phyloP scores from a whole-genome alignment of 2,797 vertebrate species.

The Odontamblyopus lacepedii region DNA sequence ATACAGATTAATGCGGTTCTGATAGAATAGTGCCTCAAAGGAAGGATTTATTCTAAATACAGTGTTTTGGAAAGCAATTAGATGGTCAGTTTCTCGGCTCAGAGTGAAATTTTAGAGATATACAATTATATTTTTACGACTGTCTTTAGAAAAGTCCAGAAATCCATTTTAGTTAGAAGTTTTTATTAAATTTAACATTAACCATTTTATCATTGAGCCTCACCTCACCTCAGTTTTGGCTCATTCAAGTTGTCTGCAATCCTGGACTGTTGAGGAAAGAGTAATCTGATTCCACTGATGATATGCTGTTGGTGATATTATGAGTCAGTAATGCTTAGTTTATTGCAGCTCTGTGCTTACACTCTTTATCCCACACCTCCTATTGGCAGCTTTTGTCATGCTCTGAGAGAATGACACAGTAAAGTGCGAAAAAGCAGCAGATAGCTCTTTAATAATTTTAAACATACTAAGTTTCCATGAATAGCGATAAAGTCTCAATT shows the following conservation, averaged over 20 bases:
- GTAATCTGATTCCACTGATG: not conserved
- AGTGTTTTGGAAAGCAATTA: not conserved
- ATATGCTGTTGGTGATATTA: not conserved
- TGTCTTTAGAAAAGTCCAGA: not conserved
- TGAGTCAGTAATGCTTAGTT: not conserved
- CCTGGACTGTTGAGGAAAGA: no score
- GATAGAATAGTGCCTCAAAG: conserved; percentile 19
- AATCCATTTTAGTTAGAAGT: not conserved
- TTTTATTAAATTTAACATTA: not conserved
- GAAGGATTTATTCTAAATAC: conserved; percentile 3
- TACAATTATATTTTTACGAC: not conserved
- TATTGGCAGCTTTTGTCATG: no score
- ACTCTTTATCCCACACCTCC: no score
- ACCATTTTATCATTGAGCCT: no score
- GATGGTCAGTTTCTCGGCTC: not conserved
- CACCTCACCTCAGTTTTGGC: not conserved
- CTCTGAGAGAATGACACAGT: no score
- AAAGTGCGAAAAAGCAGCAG: no score
- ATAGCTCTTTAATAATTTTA: no score
- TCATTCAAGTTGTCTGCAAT: not conserved
- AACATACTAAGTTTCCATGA: no score
- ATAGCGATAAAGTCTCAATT: no score
- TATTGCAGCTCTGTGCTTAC: not conserved
- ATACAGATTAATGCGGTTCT: conserved; percentile 1
- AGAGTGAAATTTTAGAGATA: not conserved